Evolutionary conservation across 1,140 invertebrate genomes (phyloP).

Genomic region (Camponotus floridanus): DNA sequence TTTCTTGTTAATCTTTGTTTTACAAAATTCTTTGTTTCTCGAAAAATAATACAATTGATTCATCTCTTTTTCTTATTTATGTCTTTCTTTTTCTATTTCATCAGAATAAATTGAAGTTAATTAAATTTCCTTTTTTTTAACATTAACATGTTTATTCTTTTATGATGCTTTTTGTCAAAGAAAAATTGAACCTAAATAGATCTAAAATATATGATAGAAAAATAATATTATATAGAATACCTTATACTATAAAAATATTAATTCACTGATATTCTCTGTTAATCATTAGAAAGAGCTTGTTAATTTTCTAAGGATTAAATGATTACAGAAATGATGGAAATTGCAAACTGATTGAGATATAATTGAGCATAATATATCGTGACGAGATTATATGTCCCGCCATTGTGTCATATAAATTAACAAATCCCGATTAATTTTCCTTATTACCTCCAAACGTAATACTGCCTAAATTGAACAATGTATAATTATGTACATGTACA

Average conservation of each 20-base stretch:
- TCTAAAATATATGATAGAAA: not conserved
- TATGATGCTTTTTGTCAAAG: not conserved
- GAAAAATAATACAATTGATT: not conserved
- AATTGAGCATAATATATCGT: not conserved
- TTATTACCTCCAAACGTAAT: not conserved
- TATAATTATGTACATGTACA: not conserved
- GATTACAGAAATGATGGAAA: not conserved
- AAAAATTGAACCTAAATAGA: not conserved
- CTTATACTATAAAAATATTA: not conserved
- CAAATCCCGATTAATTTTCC: conserved; percentile 12
- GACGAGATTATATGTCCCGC: not conserved
- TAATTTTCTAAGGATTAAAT: not conserved
- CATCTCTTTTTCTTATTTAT: not conserved
- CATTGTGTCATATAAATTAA: conserved; percentile 2
- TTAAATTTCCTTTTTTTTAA: not conserved
- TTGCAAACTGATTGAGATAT: not conserved
- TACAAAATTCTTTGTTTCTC: not conserved
- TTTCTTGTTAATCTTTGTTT: not conserved
- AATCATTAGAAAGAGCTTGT: not conserved
- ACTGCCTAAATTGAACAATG: not conserved
- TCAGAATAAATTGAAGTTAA: conserved; percentile 1
- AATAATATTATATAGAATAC: not conserved
- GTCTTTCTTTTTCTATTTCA: not conserved
- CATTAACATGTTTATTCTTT: not conserved
- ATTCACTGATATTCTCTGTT: not conserved